Conservation (phyloP, 2,888 invertebrate genomes). For the Cantharis flavilabris region DNA sequence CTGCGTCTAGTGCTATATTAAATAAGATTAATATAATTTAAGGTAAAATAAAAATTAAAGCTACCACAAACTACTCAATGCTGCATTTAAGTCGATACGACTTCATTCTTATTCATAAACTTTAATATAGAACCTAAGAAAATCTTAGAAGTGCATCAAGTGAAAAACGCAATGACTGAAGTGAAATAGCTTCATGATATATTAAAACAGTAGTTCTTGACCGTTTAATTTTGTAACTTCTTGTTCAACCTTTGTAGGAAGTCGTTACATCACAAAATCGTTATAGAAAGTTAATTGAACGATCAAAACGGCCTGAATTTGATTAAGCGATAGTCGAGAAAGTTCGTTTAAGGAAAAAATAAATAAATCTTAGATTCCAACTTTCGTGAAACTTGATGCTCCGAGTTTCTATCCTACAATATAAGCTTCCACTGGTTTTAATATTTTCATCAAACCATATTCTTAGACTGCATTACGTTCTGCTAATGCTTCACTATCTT, state of each 20-base stretch:
- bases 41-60: too few species aligned
- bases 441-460: neutral
- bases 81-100: too few species aligned
- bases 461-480: neutral
- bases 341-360: neutral
- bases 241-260: neutral
- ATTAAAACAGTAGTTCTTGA: neutral
- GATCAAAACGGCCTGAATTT: neutral
- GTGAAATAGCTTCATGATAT: neutral
- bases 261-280: neutral
- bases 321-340: neutral
- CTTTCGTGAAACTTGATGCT: neutral
- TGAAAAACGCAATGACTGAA: neutral
- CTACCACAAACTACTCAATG: too few species aligned
- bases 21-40: too few species aligned
- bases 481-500: neutral
- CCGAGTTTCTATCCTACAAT: neutral
- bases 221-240: neutral
- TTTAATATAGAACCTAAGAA: neutral
- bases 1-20: too few species aligned
- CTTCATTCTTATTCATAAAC: too few species aligned
- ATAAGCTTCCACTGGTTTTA: neutral
- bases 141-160: neutral
- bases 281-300: neutral
- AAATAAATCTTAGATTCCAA: neutral